Base-by-base conservation (phyloP, 1,140 invertebrate genomes). In the Alviniconcha marisindica region DNA sequence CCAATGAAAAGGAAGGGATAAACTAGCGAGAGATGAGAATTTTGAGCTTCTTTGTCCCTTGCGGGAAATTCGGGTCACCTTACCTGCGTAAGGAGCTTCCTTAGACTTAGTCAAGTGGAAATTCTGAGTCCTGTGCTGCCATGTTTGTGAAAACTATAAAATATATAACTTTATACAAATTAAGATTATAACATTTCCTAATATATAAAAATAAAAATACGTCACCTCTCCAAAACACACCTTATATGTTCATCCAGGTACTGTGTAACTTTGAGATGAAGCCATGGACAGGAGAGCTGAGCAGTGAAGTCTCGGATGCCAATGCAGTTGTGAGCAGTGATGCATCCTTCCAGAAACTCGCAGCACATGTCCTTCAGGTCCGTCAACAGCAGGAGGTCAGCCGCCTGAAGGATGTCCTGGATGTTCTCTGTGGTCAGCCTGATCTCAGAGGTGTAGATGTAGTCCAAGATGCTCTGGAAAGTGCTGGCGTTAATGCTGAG, bases 401-500 rank as follows among this genome's bases (percentile, higher is more conserved):
- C 87, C 15, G 90, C 91, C 83, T 92, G 86, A 18, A 92, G 84
- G 36, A 91, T 87, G 66, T 91, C 89, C 81, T 92, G 91, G 83
- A 92, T 91, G 71, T 91, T 92, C 7, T 90, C 89, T 51, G 90
- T 85, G 71, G 80, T 85, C 12, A 92, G 76, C 2, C 51, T 79
- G n/a, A 91, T 90, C 56, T 89, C 85, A 33, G 90, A 87, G 38
- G 91, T 92, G 82, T 91, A 92, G 56, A 92, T 90, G 84, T 90
- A 92, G 66, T 91, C 89, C 24, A 90, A 82, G n/a, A 92, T 90
- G 24, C 82, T 87, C 48, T 85, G 40, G 84, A 92, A 92, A 66
- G 88, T 89, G n/a, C 83, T 84, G 24, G 51, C 74, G 40, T 56
- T 81, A 42, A 91, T 87, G 24, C 81, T 86, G 28, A 88, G 77